Base-by-base conservation (phyloP, 2,888 invertebrate genomes). In the Phaonia tiefii region DNA sequence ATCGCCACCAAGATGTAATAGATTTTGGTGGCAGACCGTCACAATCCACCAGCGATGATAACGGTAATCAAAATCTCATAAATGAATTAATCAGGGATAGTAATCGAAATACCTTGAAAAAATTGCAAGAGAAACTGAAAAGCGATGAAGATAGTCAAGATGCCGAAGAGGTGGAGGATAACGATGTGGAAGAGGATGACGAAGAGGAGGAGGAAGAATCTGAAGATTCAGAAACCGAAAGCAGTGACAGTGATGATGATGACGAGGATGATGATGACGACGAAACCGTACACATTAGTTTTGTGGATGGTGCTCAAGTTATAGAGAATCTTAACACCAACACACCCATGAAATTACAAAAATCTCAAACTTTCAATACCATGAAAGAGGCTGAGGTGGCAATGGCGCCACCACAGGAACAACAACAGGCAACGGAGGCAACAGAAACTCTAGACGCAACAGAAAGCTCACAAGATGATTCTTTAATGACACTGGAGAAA, bases 261-360 rank as follows among this genome's bases (percentile, higher is more conserved):
- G 85, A 85, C 26, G 87, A 87, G 8, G 89, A 87, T 17, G 88
- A 86, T 73, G 86, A 86, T 74, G 87, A 86, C 8, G 79, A 80
- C 46, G 79, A 86, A 67, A 86, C 86, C 69, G 80, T 87, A 74
- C 87, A 87, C 75, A 84, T 86, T 37, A 85, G 86, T 54, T 88
- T 88, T 79, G 87, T 89, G 42, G 90, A 91, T 83, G 88, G 87
- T 60, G 90, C 90, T 69, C 87, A 89, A 84, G 89, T 91, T 31
- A 90, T 89, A 83, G 88, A 88, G 86, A 91, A 91, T 88, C 90
- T 90, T 70, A 91, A 90, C 75, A 88, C 89, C 10, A 83, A 83
- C 58, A 86, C 83, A 44, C 87, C 70, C 72, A 22, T 83, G 15
- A 86, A 89, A 74, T 83, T 89, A 13, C 89, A 89, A 84, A 87